These are phyloP conservation scores for Mesaphorura yosii DNA, from an alignment of 1,140 invertebrate species.

Conservation along the genomic window DNA sequence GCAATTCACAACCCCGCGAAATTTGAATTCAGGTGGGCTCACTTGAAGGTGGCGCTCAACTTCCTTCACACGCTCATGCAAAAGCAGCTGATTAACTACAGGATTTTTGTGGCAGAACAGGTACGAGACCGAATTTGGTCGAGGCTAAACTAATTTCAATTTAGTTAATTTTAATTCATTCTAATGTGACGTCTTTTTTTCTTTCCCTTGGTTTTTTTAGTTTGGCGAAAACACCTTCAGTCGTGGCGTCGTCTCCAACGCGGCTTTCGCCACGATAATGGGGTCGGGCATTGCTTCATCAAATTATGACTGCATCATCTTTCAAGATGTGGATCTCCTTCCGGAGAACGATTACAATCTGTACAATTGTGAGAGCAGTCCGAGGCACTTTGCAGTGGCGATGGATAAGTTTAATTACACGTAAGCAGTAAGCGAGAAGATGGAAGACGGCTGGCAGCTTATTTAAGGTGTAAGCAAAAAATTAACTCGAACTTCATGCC, in stretches of 20 bases:
- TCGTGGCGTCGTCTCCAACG: constrained; percentile 83
- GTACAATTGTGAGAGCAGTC: constrained; percentile 75
- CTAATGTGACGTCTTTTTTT: not conserved
- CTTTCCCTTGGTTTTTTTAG: not conserved
- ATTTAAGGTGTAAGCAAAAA: not conserved
- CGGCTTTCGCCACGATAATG: constrained; percentile 67
- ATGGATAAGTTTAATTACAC: constrained; percentile 65
- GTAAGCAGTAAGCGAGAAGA: constrained; percentile 38
- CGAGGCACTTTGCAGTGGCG: constrained; percentile 84
- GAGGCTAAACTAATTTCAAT: not conserved
- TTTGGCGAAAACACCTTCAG: constrained; percentile 64
- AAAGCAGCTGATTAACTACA: constrained; percentile 70
- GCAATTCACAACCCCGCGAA: too few species aligned
- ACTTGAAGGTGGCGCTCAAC: constrained; percentile 66
- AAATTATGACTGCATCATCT: constrained; percentile 71
- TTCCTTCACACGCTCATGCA: constrained; percentile 85
- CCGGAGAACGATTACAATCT: constrained; percentile 79
- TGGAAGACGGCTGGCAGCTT: constrained; percentile 8
- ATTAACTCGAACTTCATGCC: not conserved
- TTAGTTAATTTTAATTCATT: not conserved
- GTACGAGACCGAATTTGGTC: constrained; percentile 34
- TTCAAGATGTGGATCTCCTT: constrained; percentile 90
- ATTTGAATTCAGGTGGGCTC: constrained; percentile 37
- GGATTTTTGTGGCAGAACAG: constrained; percentile 86
- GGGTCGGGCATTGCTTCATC: too few species aligned